These are phyloP conservation scores for Patiria miniata DNA, from an alignment of 35 echinoderm and acorn worm genomes.

Conservation along the genomic window DNA sequence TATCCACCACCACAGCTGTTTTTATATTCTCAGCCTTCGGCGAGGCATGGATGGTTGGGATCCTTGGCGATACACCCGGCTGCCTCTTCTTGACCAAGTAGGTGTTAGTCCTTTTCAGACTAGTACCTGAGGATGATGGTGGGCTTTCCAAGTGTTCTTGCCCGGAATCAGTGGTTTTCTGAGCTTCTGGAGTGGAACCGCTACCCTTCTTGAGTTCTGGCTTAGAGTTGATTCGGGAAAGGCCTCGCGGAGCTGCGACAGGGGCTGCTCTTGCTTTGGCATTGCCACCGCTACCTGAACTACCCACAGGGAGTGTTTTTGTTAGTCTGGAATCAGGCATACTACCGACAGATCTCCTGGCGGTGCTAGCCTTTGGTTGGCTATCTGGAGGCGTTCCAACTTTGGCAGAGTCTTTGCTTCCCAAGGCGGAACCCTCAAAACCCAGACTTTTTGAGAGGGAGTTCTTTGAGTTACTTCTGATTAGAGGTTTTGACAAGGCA, in stretches of 20 bases:
- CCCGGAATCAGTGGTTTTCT: background rate
- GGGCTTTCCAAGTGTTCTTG: no score
- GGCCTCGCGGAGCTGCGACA: background rate
- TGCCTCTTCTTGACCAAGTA: background rate
- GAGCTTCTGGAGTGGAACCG: background rate
- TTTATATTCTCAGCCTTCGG: background rate
- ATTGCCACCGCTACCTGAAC: background rate
- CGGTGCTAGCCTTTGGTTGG: background rate
- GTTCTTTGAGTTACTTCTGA: background rate
- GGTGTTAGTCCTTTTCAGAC: background rate
- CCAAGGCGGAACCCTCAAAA: background rate
- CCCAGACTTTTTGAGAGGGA: background rate
- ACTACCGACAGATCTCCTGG: background rate
- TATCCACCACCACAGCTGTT: background rate
- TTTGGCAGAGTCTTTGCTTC: conserved; percentile 6
- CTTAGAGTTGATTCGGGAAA: background rate
- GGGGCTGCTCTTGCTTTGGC: background rate
- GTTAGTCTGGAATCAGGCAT: background rate
- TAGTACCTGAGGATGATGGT: background rate
- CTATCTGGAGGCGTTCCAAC: background rate
- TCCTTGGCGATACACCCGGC: background rate
- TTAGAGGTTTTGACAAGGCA: background rate
- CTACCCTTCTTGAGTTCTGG: background rate
- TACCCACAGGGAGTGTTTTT: background rate
- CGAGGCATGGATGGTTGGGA: background rate